Conservation (phyloP, 2,888 invertebrate genomes). For the Villa cingulata region DNA sequence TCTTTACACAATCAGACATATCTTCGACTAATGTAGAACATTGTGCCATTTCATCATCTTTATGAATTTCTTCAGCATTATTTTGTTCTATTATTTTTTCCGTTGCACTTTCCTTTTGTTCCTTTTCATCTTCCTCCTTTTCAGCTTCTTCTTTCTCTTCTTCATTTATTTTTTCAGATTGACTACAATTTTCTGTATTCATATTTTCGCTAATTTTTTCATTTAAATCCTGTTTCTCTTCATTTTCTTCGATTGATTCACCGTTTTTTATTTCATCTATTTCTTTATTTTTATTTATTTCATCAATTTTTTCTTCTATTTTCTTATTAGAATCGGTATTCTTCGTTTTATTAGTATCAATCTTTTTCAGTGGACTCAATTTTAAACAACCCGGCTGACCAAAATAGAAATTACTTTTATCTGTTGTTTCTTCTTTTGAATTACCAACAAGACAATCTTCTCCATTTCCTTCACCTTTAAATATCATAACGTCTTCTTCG, state of each 20-base stretch:
- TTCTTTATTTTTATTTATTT: constrained; percentile 7
- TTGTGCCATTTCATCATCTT: too few relatives aligned
- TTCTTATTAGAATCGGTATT: neutral
- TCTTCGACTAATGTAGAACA: too few relatives aligned
- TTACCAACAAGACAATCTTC: constrained; percentile 60
- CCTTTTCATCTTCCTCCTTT: neutral
- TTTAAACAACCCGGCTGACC: constrained; percentile 37
- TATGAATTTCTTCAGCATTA: too few relatives aligned
- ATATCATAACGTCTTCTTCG: constrained; percentile 57
- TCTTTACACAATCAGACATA: too few relatives aligned
- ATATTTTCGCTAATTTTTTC: neutral
- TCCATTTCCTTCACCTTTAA: constrained; percentile 56
- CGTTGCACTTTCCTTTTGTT: too few relatives aligned
- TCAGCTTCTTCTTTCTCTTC: neutral
- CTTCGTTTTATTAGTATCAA: neutral
- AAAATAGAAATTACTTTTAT: constrained; percentile 35
- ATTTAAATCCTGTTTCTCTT: neutral
- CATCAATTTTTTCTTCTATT: neutral
- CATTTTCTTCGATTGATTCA: constrained; percentile 7
- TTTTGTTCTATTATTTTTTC: too few relatives aligned
- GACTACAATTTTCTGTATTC: neutral
- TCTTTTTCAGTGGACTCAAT: constrained; percentile 29
- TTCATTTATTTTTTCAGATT: neutral
- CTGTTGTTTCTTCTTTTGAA: constrained; percentile 26
- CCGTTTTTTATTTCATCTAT: constrained; percentile 10